Evolutionary conservation across 2,888 invertebrate species (phyloP).

Genomic region (Nymphalis polychloros): DNA sequence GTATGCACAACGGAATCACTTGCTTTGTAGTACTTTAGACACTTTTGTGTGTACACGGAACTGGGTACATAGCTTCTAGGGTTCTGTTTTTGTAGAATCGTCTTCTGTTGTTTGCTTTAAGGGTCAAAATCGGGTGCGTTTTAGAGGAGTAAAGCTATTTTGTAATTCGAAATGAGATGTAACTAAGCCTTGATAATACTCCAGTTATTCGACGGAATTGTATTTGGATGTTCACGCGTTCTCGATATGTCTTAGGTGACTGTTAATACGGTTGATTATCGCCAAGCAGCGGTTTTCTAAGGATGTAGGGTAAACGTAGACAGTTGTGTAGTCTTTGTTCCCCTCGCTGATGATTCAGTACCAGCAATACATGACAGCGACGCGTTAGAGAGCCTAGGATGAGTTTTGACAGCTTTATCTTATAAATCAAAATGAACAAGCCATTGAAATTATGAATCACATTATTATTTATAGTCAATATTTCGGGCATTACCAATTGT

Average conservation of each 20-base stretch:
- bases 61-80: conserved; percentile 27
- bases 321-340: conserved; percentile 52
- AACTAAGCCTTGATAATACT: conserved; percentile 64
- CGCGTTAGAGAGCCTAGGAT: conserved; percentile 9
- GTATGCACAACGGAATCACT: conserved; percentile 48
- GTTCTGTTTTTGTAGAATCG: conserved; percentile 3
- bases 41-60: conserved; percentile 42
- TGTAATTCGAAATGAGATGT: conserved; percentile 38
- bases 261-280: conserved; percentile 21
- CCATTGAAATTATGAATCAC: neutral
- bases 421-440: conserved; percentile 17
- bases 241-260: conserved; percentile 3
- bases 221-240: conserved; percentile 42
- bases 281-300: conserved; percentile 41
- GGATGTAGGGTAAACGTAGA: conserved; percentile 50
- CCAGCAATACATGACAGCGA: conserved; percentile 16
- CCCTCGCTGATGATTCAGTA: conserved; percentile 43
- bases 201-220: conserved; percentile 56
- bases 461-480: neutral
- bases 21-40: conserved; percentile 57
- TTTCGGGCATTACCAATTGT: neutral
- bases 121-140: conserved; percentile 11
- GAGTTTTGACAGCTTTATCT: conserved; percentile 30
- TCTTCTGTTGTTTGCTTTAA: conserved; percentile 4
- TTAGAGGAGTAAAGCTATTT: conserved; percentile 13